Percentiles rank a stretch among this genome's conserved stretches.
phyloP scores from a whole-genome alignment of 2,888 invertebrate genomes.

The Callyntrura sp. region DNA sequence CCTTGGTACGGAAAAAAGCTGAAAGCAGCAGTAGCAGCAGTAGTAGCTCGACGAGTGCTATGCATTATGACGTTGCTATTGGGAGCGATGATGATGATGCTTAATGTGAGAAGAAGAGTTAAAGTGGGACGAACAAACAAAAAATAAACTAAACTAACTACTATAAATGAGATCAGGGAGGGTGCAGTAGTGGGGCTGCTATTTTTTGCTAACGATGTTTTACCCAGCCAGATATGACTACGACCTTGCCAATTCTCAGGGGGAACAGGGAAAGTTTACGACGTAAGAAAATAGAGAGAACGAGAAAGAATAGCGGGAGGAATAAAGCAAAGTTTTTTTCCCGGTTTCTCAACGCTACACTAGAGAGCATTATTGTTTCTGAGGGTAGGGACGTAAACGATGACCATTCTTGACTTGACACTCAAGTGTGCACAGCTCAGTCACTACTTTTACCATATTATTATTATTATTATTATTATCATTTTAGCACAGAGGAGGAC shows the following conservation, averaged over 20 bases:
- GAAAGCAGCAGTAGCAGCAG: background rate
- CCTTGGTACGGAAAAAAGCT: background rate
- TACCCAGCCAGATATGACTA: conserved; percentile 37
- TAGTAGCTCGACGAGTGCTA: background rate
- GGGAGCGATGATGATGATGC: background rate
- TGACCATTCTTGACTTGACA: conserved; percentile 72
- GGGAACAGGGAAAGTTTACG: conserved; percentile 15
- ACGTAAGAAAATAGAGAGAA: background rate
- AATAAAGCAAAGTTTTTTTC: background rate
- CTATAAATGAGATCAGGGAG: background rate
- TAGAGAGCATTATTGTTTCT: background rate
- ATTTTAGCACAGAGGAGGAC: background rate
- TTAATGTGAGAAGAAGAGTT: conserved; percentile 39
- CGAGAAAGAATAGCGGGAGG: conserved; percentile 10
- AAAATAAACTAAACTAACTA: conserved; percentile 21
- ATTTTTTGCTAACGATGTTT: background rate
- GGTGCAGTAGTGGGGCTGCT: conserved; percentile 12
- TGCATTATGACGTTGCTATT: background rate
- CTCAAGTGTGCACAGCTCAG: conserved; percentile 61
- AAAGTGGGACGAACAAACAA: conserved; percentile 57
- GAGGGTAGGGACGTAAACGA: conserved; percentile 51
- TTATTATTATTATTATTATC: conserved; percentile 50
- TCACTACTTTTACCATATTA: conserved; percentile 41
- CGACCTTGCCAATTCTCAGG: conserved; percentile 71
- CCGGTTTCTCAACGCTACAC: background rate